Evolutionary conservation across 2,113 vertebrate species (phyloP), one percentile per base, ranked within the genome.

Genomic region (Eleginops maclovinus): DNA sequence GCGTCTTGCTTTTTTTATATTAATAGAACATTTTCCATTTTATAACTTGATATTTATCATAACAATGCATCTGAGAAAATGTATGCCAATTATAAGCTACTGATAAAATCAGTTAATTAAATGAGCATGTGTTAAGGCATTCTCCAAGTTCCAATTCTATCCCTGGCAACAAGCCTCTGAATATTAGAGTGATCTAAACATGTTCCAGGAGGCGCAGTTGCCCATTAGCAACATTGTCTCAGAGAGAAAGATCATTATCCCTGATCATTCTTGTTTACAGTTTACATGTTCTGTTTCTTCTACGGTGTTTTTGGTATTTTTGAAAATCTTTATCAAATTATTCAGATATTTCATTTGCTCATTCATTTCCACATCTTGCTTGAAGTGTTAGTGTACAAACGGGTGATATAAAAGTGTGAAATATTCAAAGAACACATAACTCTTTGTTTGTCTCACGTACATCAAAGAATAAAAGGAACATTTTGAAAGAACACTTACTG

Each of bases 401-500:
- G 9, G 12, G n/a, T 53, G 46, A 44, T 26, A 56, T n/a, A 56
- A 21, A 36, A 15, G 24, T 15, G 55, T 55, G 22, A 11, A 64
- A 22, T 4, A 11, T 11, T 75, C 14, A 51, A 40, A 36, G 8
- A 36, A 55, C 28, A 40, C 21, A 47, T 13, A 60, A 62, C 46
- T 28, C 26, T 21, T 22, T 41, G 19, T 17, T 36, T 36, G 31
- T 58, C 12, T 36, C 43, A 13, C 9, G 10, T 50, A 9, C 10
- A n/a, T 22, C 61, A 31, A 3, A 1, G n/a, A 13, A 50, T 50
- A 15, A 47, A 10, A 54, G 9, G 2, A 22, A 46, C 2, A n/a
- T 21, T 61, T 53, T 21, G 17, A 59, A 81, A 72, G 40, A 70
- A 47, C 14, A 55, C 14, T 28, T 68, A 10, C 5, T 47, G 9